Evolutionary conservation across 2,797 vertebrate genomes (phyloP).

Genomic region (Numenius phaeopus): DNA sequence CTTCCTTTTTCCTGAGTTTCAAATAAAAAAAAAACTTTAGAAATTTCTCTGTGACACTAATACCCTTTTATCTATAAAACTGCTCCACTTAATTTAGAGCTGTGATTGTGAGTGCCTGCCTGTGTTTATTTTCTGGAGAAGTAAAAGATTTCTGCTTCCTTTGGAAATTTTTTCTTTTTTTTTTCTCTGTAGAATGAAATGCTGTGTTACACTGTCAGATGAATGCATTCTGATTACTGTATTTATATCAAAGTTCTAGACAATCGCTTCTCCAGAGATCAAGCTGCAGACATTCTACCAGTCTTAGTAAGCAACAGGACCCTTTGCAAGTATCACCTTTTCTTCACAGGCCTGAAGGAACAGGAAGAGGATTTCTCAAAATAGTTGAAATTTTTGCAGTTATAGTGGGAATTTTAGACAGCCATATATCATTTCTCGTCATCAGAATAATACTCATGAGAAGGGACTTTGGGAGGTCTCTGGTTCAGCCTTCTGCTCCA

Average conservation of each 20-base stretch:
- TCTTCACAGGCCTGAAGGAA: background rate
- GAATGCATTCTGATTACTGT: slow-evolving; percentile 54
- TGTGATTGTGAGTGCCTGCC: background rate
- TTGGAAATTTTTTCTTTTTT: background rate
- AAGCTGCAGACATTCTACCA: background rate
- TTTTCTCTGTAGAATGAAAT: background rate
- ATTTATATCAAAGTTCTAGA: slow-evolving; percentile 22
- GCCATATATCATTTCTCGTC: background rate
- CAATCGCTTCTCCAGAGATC: background rate
- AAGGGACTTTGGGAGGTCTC: background rate
- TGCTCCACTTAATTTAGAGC: background rate
- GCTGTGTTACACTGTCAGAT: background rate
- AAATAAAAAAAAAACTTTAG: background rate
- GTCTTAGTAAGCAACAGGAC: background rate
- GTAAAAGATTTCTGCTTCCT: slow-evolving; percentile 10
- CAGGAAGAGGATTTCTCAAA: background rate
- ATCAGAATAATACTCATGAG: background rate
- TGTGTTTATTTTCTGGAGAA: background rate
- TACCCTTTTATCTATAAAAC: background rate
- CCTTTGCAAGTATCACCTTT: background rate
- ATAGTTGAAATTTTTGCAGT: background rate
- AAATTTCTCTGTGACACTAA: background rate
- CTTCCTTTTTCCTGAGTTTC: background rate
- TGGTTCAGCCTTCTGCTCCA: background rate
- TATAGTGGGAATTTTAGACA: background rate